These are phyloP conservation scores for Siniperca scherzeri DNA, from an alignment of 2,797 vertebrate species.

Conservation along the genomic window DNA sequence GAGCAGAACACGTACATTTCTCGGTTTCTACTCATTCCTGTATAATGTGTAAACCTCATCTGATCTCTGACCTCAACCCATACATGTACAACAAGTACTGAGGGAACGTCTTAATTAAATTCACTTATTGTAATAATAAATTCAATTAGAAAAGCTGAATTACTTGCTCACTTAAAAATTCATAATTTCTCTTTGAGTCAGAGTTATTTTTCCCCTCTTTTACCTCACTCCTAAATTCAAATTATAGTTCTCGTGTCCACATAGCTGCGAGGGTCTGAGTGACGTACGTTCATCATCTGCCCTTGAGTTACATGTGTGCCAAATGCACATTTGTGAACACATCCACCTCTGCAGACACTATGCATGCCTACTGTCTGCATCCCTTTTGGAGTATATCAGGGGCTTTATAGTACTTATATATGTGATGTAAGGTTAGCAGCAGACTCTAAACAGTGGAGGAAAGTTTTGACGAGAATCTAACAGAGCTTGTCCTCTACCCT, in stretches of 20 bases:
- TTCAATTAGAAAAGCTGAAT: not conserved
- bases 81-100: too few relatives aligned
- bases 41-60: not conserved
- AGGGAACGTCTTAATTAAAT: not conserved
- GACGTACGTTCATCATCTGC: not conserved
- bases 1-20: not conserved
- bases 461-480: not conserved
- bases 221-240: not conserved
- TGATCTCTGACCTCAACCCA: not conserved
- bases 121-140: not conserved
- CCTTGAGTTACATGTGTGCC: not conserved
- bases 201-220: not conserved
- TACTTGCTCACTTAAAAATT: not conserved
- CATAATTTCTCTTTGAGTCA: constrained; percentile 7
- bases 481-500: too few relatives aligned
- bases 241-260: not conserved
- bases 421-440: not conserved
- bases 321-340: not conserved
- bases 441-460: not conserved
- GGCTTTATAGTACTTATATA: not conserved
- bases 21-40: not conserved
- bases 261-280: not conserved
- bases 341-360: not conserved
- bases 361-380: too few relatives aligned
- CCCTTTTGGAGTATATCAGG: not conserved